phyloP scores from a whole-genome alignment of 2,888 invertebrate species.

The Bursaphelenchus okinawaensis region DNA sequence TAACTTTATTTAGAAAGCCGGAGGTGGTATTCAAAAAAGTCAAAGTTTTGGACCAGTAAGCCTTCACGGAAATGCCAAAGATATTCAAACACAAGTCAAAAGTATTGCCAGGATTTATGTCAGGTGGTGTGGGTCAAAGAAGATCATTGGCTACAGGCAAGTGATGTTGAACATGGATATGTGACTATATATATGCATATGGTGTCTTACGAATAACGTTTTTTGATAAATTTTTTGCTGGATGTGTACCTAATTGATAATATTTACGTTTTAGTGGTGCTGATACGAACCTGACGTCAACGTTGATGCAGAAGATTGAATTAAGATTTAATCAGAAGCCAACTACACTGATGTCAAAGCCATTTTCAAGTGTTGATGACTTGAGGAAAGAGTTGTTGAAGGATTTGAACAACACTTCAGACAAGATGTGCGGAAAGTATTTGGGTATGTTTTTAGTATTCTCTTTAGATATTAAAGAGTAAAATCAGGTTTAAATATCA shows the following conservation, averaged over 20 bases:
- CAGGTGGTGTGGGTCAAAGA: constrained; percentile 5
- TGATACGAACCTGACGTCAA: background rate
- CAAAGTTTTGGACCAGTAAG: constrained; percentile 7
- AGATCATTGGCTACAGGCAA: constrained; percentile 5
- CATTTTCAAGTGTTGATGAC: constrained; percentile 9
- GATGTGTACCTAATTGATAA: background rate
- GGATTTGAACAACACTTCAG: constrained; percentile 17
- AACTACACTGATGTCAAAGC: background rate
- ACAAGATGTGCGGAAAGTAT: constrained; percentile 17
- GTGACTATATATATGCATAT: too few species aligned
- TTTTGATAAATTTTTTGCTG: too few species aligned
- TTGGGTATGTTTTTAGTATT: constrained; percentile 14
- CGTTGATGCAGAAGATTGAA: constrained; percentile 3
- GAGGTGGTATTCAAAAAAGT: background rate
- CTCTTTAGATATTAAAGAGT: too few species aligned
- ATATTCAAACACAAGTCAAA: constrained; percentile 6
- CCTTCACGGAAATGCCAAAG: constrained; percentile 12
- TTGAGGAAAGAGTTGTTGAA: constrained; percentile 5
- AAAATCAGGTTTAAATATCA: too few species aligned
- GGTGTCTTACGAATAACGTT: too few species aligned
- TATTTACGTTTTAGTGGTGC: background rate
- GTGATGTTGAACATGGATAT: background rate
- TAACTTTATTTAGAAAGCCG: background rate
- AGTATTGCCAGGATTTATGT: constrained; percentile 7
- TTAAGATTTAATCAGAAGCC: background rate